These are phyloP conservation scores for Drosophila asahinai DNA, from an alignment of 1,140 invertebrate genomes.

Conservation along the genomic window DNA sequence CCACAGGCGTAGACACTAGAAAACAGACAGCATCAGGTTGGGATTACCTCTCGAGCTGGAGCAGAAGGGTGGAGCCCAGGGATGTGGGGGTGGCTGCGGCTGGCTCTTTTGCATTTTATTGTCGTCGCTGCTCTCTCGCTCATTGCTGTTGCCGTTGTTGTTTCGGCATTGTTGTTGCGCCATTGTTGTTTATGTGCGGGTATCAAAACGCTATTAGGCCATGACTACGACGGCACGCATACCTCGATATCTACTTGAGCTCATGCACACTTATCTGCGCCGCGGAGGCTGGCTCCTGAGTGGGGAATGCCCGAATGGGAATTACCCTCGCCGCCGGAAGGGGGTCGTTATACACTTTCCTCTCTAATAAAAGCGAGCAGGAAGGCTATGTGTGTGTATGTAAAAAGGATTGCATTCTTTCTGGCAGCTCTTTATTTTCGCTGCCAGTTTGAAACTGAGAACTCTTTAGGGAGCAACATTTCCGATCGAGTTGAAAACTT, in stretches of 20 bases:
- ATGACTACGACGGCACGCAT: conserved; percentile 66
- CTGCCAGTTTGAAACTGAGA: neutral
- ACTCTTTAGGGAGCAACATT: neutral
- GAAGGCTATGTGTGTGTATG: neutral
- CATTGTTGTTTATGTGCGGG: conserved; percentile 81
- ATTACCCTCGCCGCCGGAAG: conserved; percentile 15
- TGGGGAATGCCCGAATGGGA: conserved; percentile 19
- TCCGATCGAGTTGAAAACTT: neutral
- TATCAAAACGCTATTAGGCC: conserved; percentile 82
- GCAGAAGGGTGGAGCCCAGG: neutral
- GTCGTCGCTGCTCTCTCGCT: conserved; percentile 68
- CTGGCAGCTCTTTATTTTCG: conserved; percentile 2
- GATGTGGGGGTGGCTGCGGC: conserved; percentile 1
- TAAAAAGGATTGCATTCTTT: conserved; percentile 1
- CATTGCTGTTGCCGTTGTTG: conserved; percentile 77
- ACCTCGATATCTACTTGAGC: conserved; percentile 64
- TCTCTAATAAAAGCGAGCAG: too few species aligned
- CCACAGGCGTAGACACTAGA: conserved; percentile 63
- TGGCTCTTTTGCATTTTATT: conserved; percentile 79
- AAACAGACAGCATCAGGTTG: conserved; percentile 79
- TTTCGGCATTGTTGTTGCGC: conserved; percentile 48
- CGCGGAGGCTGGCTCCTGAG: neutral
- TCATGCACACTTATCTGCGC: conserved; percentile 55
- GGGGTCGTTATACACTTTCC: neutral
- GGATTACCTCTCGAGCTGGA: conserved; percentile 59